These are phyloP conservation scores for Cotesia typhae DNA, from an alignment of 1,140 invertebrate species.

Conservation along the genomic window DNA sequence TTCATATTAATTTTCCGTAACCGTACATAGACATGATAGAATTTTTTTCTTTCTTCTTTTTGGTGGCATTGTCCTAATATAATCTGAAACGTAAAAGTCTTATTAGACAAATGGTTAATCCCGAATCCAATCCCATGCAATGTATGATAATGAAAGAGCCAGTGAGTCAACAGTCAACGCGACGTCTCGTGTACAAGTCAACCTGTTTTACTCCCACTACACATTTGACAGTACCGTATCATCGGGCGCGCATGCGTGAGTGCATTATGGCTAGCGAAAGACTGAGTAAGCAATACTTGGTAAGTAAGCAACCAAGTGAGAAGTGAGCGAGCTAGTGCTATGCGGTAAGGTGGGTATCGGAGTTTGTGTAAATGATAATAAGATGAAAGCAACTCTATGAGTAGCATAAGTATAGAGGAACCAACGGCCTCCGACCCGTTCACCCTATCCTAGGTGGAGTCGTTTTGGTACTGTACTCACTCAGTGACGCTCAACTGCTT, in stretches of 20 bases:
- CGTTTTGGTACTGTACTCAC: conserved; percentile 58
- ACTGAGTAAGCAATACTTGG: neutral
- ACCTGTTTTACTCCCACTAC: conserved; percentile 56
- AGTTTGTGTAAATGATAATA: conserved; percentile 61
- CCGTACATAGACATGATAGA: too few species aligned
- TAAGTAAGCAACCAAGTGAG: conserved; percentile 1
- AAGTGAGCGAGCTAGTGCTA: neutral
- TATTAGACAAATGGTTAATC: neutral
- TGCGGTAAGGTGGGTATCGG: conserved; percentile 31
- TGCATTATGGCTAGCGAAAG: neutral
- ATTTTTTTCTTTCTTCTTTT: too few species aligned
- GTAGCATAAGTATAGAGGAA: conserved; percentile 46
- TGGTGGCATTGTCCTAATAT: too few species aligned
- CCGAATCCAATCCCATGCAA: conserved; percentile 12
- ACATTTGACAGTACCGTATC: conserved; percentile 3
- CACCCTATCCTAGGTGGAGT: conserved; percentile 64
- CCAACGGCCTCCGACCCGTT: conserved; percentile 64
- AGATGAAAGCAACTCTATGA: conserved; percentile 63
- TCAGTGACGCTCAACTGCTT: conserved; percentile 52
- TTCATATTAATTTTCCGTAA: too few species aligned
- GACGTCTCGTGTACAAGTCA: conserved; percentile 59
- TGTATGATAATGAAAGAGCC: conserved; percentile 18
- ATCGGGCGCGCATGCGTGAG: conserved; percentile 41
- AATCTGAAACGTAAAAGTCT: neutral
- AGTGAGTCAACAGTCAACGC: conserved; percentile 42